Base-by-base conservation (phyloP, 2,888 invertebrate genomes). In the Eupithecia centaureata region DNA sequence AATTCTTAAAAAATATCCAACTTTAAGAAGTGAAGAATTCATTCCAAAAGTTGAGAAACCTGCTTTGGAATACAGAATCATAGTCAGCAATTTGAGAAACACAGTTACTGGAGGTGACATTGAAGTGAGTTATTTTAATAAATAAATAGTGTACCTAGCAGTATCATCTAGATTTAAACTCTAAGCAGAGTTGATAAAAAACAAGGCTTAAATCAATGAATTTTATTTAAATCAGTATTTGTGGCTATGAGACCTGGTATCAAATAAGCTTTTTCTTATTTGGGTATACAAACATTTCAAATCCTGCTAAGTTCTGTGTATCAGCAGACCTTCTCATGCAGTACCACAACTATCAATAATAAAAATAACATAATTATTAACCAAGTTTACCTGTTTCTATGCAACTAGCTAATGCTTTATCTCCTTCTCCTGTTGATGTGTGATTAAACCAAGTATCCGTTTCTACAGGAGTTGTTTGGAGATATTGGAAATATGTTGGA, bases 61-160 rank as follows among this genome's bases (percentile, higher is more conserved):
- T 32, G 68, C 73, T 51, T 90, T 95, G 4, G 98, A 98, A 56
- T 97, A 96, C 86, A 94, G 98, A 80, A 97, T 98, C 82, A 95
- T 98, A 63, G 98, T 99, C 2, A 97, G 98, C 75, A 99, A 98
- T 93, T 94, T 99, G 72, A 96, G 98, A 80, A 94, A 94, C 28
- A 95, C 96, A 74, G 98, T 98, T 5, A 97, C 98, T 15, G 97
- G 97, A 77, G 97, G 97, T 79, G 98, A 99, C 86, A 97, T 99
- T 76, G 95, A 97, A 90, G 97, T 97, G 90, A 65, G 61, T 61
- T 35, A 56, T 18, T 18, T 10, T 2, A n/a, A 47, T 22, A 10
- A 38, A 38, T 38, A 13, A 51, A 52, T 52, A 52, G 0, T 52
- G 4, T 8, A 52, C 15, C 13, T 13, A 52, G 27, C 27, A 27